Base-by-base conservation (phyloP, 1,140 invertebrate species). In the Drosophila eugracilis region DNA sequence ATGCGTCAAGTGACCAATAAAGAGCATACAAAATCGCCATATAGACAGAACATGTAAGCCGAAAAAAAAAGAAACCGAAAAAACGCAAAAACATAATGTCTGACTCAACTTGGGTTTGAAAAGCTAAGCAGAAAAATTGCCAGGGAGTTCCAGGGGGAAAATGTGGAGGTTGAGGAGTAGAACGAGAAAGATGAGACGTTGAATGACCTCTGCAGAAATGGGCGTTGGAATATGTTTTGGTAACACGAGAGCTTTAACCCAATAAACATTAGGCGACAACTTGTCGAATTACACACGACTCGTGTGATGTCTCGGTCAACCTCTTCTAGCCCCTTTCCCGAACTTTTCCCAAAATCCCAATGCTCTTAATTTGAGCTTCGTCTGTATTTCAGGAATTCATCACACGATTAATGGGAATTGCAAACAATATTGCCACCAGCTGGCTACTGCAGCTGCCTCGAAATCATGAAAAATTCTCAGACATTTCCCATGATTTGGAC, bases 131-230 rank as follows among this genome's bases (percentile, higher is more conserved):
- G 32, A 32, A 53, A 53, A 74, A 54, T 5, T 7, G 14, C 14
- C 21, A 14, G 19, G 30, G 21, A 45, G 41, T 59, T 63, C 39
- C 28, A 15, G 22, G 42, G 53, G 22, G 37, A 12, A 55, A 45
- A 67, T 30, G 54, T 30, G 45, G 52, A 26, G 59, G 10, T 9
- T 44, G 22, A 19, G 26, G 19, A 21, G 42, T 24, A 55, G 22
- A 37, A 45, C 44, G 19, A 26, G 55, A 32, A 22, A 57, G 7
- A n/a, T 44, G 53, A 70, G 54, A 34, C 80, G 80, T 84, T 84
- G 70, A 86, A 84, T 84, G 76, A 84, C 72, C 80, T 65, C 49
- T 69, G 50, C 53, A 44, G 30, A 65, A 66, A 50, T 55, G 53
- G 47, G 26, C 41, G 50, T 50, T 62, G 50, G 9, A 54, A 67